These are phyloP conservation scores for Onychorhynchus coronatus DNA, from an alignment of 2,113 vertebrate genomes.

Conservation along the genomic window DNA sequence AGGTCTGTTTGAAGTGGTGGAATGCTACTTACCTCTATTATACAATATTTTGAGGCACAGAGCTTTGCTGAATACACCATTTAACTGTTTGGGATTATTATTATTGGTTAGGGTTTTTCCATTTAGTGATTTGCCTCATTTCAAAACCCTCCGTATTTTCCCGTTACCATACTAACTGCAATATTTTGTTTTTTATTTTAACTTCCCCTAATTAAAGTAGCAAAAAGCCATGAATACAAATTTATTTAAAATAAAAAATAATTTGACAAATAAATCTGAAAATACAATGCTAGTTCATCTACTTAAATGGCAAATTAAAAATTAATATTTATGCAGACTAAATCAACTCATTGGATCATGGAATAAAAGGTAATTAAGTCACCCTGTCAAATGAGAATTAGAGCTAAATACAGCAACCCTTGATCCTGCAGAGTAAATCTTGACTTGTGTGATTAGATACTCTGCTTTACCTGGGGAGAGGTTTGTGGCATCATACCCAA, in stretches of 20 bases:
- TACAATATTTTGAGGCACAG: neutral
- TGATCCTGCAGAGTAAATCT: neutral
- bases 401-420: neutral
- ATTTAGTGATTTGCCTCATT: neutral
- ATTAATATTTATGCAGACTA: neutral
- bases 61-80: neutral
- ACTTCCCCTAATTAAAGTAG: neutral
- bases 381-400: neutral
- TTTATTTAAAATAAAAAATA: neutral
- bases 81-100: neutral
- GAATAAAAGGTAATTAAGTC: constrained; percentile 23
- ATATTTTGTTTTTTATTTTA: neutral
- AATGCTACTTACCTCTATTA: neutral
- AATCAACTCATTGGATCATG: neutral
- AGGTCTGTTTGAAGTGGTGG: neutral
- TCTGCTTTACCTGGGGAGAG: neutral
- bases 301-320: neutral
- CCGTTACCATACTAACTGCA: neutral
- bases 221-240: neutral
- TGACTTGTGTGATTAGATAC: neutral
- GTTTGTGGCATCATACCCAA: neutral
- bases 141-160: neutral
- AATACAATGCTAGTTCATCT: neutral
- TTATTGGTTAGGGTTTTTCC: neutral
- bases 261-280: neutral